Base-by-base conservation (phyloP, 2,797 vertebrate species). In the Parotocinclus haroldoi region DNA sequence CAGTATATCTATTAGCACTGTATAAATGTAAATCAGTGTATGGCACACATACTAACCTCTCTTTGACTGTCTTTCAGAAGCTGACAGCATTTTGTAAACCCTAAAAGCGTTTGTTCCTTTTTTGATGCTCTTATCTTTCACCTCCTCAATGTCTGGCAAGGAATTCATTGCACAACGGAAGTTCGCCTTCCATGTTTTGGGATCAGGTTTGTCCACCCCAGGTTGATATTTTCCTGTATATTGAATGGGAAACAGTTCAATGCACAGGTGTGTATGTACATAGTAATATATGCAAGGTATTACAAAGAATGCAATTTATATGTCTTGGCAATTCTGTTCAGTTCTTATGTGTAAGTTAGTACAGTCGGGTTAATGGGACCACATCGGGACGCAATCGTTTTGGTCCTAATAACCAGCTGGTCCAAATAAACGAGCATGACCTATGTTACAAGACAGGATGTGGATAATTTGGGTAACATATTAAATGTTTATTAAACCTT, bases 131-230 rank as follows among this genome's bases (percentile, higher is more conserved):
- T 94, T 97, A 75, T 98, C 96, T 85, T 99, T 99, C 70, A 99
- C 97, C 86, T 99, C 97, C 86, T 96, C 96, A 7, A 99, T 98
- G 80, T 99, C 97, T 7, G 96, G 97, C 78, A 99, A 82, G n/a
- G 96, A 98, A 89, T 99, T 99, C 96, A 99, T 98, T 52, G 97
- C 97, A 74, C 97, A 99, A 61, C 97, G 94, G 78, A 99, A 99
- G 76, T 99, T 99, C 2, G 97, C 97, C 71, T 99, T 99, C 97
- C 97, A 99, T 0, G 97, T 99, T 86, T 99, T 99, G 17, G 97
- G 97, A 79, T 99, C 97, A 0, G 94, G 92, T 57, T 95, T 96
- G 82, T 98, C 95, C 14, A 91, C 78, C 18, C 90, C 95, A 9
- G 87, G 92, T 73, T 97, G 95, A 83, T 91, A 98, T 82, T 99